These are phyloP conservation scores for Brachynemurus nebulosus DNA, from an alignment of 2,888 invertebrate species.

Conservation along the genomic window DNA sequence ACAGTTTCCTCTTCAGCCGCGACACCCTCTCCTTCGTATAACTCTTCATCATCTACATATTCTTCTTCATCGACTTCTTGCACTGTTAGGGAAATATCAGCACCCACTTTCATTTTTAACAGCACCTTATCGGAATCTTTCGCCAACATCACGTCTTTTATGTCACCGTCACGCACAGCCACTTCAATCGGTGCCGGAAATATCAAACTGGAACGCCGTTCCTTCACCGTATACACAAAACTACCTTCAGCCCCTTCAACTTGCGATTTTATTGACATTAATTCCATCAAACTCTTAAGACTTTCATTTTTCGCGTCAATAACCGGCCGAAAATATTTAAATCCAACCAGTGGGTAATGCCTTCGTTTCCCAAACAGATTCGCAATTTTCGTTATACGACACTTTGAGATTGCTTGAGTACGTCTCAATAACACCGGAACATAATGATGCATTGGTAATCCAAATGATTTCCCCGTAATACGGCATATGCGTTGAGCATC, in stretches of 20 bases:
- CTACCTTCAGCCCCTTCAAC: constrained; percentile 39
- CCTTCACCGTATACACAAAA: constrained; percentile 63
- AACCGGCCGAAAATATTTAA: constrained; percentile 59
- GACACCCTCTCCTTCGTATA: constrained; percentile 59
- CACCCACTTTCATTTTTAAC: constrained; percentile 56
- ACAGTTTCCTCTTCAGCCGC: constrained; percentile 44
- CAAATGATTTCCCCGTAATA: constrained; percentile 64
- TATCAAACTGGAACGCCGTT: constrained; percentile 58
- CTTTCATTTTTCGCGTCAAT: constrained; percentile 53
- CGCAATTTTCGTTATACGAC: constrained; percentile 49
- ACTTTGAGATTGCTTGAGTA: constrained; percentile 30
- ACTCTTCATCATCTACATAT: constrained; percentile 28
- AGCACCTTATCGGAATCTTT: constrained; percentile 61
- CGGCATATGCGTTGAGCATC: constrained; percentile 67
- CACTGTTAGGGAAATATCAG: constrained; percentile 60
- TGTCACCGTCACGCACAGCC: constrained; percentile 62
- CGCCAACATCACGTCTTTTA: constrained; percentile 61
- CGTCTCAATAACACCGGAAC: constrained; percentile 55
- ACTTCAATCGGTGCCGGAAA: constrained; percentile 60
- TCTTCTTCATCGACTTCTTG: constrained; percentile 41
- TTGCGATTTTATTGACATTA: constrained; percentile 43
- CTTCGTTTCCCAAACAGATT: constrained; percentile 51
- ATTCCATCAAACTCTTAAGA: constrained; percentile 45
- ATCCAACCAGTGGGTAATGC: constrained; percentile 53
- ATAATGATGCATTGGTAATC: constrained; percentile 61